Conservation (phyloP, 2,888 invertebrate species). For the Cyclophora punctaria region DNA sequence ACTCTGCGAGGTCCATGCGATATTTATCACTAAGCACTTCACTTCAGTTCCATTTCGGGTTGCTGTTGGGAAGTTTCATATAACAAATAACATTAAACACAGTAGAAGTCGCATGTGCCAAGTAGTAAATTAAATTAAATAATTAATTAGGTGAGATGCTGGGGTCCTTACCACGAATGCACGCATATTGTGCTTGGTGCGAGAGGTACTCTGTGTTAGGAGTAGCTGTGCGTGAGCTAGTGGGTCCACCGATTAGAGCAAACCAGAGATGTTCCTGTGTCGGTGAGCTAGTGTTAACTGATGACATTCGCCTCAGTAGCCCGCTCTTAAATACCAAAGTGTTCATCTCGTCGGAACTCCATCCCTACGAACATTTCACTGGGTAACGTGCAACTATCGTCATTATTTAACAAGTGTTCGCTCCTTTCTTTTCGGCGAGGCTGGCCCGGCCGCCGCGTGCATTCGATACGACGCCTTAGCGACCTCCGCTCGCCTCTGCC, state of each 20-base stretch:
- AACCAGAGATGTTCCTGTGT: slow-evolving; percentile 63
- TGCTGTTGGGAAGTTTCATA: slow-evolving; percentile 21
- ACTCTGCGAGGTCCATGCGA: slow-evolving; percentile 26
- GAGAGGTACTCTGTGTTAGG: slow-evolving; percentile 28
- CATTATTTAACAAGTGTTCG: slow-evolving; percentile 67
- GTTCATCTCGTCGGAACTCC: slow-evolving; percentile 72
- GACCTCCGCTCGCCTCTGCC: slow-evolving; percentile 43
- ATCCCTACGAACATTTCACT: slow-evolving; percentile 73
- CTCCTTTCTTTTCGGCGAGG: slow-evolving; percentile 71
- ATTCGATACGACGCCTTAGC: slow-evolving; percentile 61
- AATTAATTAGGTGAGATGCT: slow-evolving; percentile 19
- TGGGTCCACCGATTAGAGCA: slow-evolving; percentile 34
- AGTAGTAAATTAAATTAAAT: slow-evolving; percentile 28
- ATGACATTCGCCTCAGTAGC: slow-evolving; percentile 67
- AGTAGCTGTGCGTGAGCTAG: slow-evolving; percentile 32
- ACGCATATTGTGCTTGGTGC: slow-evolving; percentile 62
- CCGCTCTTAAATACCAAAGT: slow-evolving; percentile 72
- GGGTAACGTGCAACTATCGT: slow-evolving; percentile 65
- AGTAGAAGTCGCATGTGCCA: slow-evolving; percentile 48
- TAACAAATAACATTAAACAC: slow-evolving; percentile 20
- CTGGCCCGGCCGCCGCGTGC: slow-evolving; percentile 38
- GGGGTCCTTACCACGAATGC: slow-evolving; percentile 64
- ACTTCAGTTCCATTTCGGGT: slow-evolving; percentile 32
- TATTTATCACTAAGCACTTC: slow-evolving; percentile 45
- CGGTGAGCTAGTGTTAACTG: slow-evolving; percentile 66